Percentiles rank a stretch among this genome's conserved stretches.
Evolutionary conservation across 2,113 vertebrate genomes (phyloP).

Genomic region (Ivindomyrus marchei): DNA sequence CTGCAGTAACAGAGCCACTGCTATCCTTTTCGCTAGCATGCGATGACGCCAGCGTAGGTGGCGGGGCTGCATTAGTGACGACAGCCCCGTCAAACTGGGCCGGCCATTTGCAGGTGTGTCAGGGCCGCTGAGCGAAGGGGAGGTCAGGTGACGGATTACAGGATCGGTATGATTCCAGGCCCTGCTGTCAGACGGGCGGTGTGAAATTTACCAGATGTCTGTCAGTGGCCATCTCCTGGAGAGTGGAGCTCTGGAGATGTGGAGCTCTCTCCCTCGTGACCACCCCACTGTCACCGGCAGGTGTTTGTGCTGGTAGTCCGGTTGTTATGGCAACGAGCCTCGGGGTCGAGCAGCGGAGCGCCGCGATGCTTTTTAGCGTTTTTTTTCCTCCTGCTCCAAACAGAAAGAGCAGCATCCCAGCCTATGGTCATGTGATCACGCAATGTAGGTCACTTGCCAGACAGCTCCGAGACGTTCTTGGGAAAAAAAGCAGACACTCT

Average conservation of each 20-base stretch:
- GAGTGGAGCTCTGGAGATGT: not conserved
- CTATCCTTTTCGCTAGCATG: constrained; percentile 44
- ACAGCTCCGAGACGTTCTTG: constrained; percentile 16
- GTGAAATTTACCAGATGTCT: not conserved
- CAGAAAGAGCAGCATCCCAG: not conserved
- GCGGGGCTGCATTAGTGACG: constrained; percentile 97
- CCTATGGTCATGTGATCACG: constrained; percentile 8
- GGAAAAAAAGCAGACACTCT: not conserved
- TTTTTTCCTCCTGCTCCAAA: not conserved
- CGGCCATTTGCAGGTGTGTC: constrained; percentile 84
- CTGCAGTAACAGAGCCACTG: not conserved
- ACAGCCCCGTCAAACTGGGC: constrained; percentile 86
- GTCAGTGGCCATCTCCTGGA: not conserved
- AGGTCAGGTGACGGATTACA: not conserved
- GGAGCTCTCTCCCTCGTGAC: not conserved
- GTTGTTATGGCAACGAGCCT: constrained; percentile 38
- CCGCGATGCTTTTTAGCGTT: not conserved
- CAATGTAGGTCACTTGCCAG: constrained; percentile 51
- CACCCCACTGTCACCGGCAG: not conserved
- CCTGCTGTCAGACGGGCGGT: not conserved
- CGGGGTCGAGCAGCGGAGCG: not conserved
- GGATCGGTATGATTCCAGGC: not conserved
- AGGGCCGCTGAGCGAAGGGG: not conserved
- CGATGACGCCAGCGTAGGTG: constrained; percentile 86
- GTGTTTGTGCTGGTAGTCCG: constrained; percentile 10